Base-by-base conservation (phyloP, 2,888 invertebrate species). In the Elysia crispata region DNA sequence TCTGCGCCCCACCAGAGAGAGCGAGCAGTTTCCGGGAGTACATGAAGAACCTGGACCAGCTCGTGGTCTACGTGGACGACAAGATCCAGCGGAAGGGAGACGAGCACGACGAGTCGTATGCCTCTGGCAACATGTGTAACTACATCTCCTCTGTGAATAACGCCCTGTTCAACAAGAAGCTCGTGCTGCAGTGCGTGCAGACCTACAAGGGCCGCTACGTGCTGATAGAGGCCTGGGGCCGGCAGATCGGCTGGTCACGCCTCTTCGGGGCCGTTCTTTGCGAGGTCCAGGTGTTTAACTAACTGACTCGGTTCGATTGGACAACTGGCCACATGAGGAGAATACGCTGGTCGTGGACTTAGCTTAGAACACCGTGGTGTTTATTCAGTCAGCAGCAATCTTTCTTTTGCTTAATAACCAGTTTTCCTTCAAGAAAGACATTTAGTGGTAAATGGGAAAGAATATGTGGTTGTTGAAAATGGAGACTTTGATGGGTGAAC, bases 221-320 rank as follows among this genome's bases (percentile, higher is more conserved):
- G 31, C 93, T 93, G 86, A 92, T 94, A 69, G 92, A 93, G 85
- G 93, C 93, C 1, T 92, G 92, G 85, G 93, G 93, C 33, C 91
- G 92, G 20, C 91, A 92, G 57, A 92, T 92, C 85, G 89, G 93
- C 69, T 93, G 92, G 92, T 92, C 92, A 82, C 87, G 92, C 70
- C 89, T 93, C 23, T 94, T 93, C 87, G 93, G 92, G 70, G 92
- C 93, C 49, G 92, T 93, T 30, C 88, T 94, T 28, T 94, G 94
- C 85, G 93, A 94, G 88, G 93, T 94, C 13, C 91, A 92, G 89
- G 92, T 93, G 54, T 85, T 83, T 77, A 80, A 79, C 64, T 85
- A 81, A 41, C 33, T 28, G 33, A 23, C 15, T 20, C 41, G 30
- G 18, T 31, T 28, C 23, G 18, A 23, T n/a, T 25, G 3, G 41